Evolutionary conservation across 2,113 vertebrate genomes (phyloP).

Genomic region (Aldabrachelys gigantea): DNA sequence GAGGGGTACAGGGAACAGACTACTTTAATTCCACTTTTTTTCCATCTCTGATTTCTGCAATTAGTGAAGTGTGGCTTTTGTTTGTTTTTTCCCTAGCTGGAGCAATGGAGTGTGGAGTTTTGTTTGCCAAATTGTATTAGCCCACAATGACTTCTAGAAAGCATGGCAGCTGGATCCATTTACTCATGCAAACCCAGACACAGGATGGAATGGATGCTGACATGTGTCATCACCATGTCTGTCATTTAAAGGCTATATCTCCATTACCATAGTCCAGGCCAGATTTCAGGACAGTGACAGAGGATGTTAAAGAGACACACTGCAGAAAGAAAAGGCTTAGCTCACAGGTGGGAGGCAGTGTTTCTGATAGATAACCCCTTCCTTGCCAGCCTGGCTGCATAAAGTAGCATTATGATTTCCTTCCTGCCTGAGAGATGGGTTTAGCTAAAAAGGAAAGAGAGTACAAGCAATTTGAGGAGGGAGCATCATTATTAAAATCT

Average conservation of each 20-base stretch:
- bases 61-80: not conserved
- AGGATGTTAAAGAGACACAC: not conserved
- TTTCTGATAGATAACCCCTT: not conserved
- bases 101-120: not conserved
- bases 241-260: not conserved
- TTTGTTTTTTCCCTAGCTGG: not conserved
- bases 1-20: not conserved
- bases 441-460: not conserved
- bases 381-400: not conserved
- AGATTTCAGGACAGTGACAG: not conserved
- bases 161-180: not conserved
- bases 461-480: constrained; percentile 39
- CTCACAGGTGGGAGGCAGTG: not conserved
- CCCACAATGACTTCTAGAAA: not conserved
- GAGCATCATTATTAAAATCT: not conserved
- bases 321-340: not conserved
- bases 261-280: not conserved
- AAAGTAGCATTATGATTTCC: not conserved
- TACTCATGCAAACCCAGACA: rapidly evolving
- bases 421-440: not conserved
- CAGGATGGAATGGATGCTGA: rapidly evolving
- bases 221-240: not conserved
- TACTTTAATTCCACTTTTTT: not conserved
- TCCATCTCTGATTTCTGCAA: not conserved
- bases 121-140: not conserved